phyloP scores from a whole-genome alignment of 1,140 invertebrate species.

The Drosophila carrolli region DNA sequence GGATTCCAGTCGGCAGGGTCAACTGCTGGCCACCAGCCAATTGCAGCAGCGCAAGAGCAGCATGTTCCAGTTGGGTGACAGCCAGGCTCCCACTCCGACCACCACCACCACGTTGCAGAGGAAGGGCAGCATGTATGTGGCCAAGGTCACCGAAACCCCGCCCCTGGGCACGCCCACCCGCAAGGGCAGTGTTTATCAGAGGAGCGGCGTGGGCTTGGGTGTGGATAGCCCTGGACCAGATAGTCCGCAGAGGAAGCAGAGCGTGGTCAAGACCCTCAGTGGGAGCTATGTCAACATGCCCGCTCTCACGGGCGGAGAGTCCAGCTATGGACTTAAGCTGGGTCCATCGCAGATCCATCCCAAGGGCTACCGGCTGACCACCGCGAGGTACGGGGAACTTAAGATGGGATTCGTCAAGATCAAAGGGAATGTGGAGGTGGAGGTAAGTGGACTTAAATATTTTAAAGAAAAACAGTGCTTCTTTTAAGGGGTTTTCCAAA shows the following conservation, averaged over 20 bases:
- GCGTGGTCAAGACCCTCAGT: constrained; percentile 65
- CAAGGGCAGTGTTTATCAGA: constrained; percentile 73
- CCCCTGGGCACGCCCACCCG: constrained; percentile 65
- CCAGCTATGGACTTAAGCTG: constrained; percentile 86
- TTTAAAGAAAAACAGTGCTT: neutral
- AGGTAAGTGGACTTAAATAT: constrained; percentile 87
- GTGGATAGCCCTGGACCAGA: constrained; percentile 12
- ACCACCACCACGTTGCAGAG: constrained; percentile 42
- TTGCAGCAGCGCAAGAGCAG: constrained; percentile 68
- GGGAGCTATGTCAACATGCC: constrained; percentile 63
- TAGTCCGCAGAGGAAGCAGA: constrained; percentile 71
- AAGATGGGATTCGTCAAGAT: constrained; percentile 95
- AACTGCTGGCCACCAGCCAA: constrained; percentile 45
- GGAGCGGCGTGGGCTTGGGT: constrained; percentile 29
- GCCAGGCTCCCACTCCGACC: constrained; percentile 54
- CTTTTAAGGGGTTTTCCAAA: no score
- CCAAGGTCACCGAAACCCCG: constrained; percentile 48
- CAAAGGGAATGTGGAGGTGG: constrained; percentile 96
- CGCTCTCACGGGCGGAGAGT: constrained; percentile 69
- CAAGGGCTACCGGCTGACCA: constrained; percentile 88
- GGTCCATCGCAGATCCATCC: constrained; percentile 92
- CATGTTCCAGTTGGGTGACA: constrained; percentile 61
- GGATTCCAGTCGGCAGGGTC: constrained; percentile 30
- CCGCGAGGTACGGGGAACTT: constrained; percentile 90
- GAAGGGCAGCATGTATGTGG: constrained; percentile 74